Conservation (phyloP, 2,113 vertebrate species). For the Lophius piscatorius region DNA sequence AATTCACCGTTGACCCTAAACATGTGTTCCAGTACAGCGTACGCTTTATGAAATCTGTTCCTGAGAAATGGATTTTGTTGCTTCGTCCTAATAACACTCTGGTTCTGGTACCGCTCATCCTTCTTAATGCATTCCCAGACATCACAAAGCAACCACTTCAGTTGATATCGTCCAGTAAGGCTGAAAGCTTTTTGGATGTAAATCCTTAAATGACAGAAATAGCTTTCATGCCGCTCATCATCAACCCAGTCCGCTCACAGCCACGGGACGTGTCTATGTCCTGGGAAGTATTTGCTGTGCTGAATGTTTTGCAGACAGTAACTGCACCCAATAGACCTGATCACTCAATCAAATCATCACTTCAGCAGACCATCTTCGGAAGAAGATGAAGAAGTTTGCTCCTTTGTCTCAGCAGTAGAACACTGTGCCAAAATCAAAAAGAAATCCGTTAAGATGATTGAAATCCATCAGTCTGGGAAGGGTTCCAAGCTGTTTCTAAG, state of each 20-base stretch:
- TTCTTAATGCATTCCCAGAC: constrained; percentile 53
- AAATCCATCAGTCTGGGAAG: too few species aligned
- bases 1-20: neutral
- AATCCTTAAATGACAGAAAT: constrained; percentile 24
- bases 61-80: neutral
- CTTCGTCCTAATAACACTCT: neutral
- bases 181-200: constrained; percentile 31
- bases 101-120: constrained; percentile 16
- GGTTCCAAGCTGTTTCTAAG: too few species aligned
- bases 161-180: constrained; percentile 41
- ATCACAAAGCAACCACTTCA: constrained; percentile 24
- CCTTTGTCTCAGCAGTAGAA: too few species aligned
- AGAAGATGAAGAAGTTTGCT: too few species aligned
- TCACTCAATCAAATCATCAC: too few species aligned
- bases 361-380: too few species aligned
- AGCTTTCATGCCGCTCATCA: constrained; percentile 14
- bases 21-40: neutral
- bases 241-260: neutral
- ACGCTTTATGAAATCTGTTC: constrained; percentile 2
- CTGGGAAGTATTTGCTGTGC: too few species aligned
- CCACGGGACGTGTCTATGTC: too few species aligned
- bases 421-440: too few species aligned
- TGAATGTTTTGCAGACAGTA: too few species aligned
- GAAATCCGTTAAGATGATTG: too few species aligned
- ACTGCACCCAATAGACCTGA: too few species aligned